These are phyloP conservation scores for Cryptoleucopteryx plumbea DNA, from an alignment of 2,113 vertebrate genomes.

Conservation along the genomic window DNA sequence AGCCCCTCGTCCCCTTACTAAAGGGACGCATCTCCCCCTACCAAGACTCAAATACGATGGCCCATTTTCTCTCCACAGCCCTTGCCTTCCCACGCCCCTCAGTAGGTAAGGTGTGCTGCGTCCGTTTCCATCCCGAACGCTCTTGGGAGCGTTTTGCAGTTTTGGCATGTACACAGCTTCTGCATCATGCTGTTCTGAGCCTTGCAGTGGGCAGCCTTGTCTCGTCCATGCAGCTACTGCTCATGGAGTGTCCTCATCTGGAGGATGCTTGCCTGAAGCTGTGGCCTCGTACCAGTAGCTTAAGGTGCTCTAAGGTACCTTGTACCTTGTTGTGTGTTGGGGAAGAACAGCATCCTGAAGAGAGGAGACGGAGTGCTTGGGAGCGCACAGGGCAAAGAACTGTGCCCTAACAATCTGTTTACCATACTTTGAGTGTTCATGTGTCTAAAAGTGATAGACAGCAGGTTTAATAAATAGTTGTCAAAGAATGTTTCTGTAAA, in stretches of 20 bases:
- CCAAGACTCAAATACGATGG: accelerated
- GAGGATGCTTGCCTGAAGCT: background rate
- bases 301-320: background rate
- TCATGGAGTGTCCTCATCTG: no score
- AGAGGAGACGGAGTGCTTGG: background rate
- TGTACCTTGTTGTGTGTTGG: accelerated
- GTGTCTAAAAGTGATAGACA: background rate
- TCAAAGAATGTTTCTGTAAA: background rate
- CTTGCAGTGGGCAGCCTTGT: background rate
- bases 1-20: background rate
- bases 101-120: accelerated
- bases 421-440: accelerated
- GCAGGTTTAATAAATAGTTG: background rate
- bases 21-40: no score
- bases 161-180: background rate
- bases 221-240: background rate
- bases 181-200: background rate
- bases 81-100: background rate
- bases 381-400: background rate
- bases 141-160: accelerated
- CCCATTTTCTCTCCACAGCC: accelerated
- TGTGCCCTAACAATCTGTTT: background rate
- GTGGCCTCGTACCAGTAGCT: background rate
- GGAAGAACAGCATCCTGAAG: background rate
- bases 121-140: accelerated